These are phyloP conservation scores for Agelastica alni DNA, from an alignment of 2,888 invertebrate species.

Conservation along the genomic window DNA sequence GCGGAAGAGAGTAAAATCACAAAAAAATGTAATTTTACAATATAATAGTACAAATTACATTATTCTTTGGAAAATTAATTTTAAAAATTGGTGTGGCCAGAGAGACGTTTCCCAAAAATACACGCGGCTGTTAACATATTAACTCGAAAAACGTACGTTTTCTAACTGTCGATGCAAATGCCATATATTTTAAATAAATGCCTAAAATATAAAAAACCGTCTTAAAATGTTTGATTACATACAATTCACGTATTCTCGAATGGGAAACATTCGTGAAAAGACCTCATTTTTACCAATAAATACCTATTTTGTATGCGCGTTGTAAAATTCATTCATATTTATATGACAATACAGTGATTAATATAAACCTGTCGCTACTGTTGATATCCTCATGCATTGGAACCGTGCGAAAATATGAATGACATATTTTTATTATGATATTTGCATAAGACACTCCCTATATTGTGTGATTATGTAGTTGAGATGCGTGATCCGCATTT, in stretches of 20 bases:
- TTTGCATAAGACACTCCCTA: conserved; percentile 44
- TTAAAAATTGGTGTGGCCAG: too few species aligned
- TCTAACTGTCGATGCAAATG: too few species aligned
- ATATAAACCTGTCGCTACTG: conserved; percentile 41
- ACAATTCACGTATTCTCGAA: conserved; percentile 1
- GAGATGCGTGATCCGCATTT: conserved; percentile 33
- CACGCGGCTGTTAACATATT: too few species aligned
- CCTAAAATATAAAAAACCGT: too few species aligned
- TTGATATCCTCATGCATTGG: conserved; percentile 39
- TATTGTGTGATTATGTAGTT: conserved; percentile 42
- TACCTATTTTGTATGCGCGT: conserved; percentile 34
- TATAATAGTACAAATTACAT: too few species aligned
- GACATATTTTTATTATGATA: conserved; percentile 47
- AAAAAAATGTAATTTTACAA: too few species aligned
- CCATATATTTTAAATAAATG: too few species aligned
- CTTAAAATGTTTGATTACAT: not conserved
- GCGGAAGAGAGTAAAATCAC: too few species aligned
- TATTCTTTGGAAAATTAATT: too few species aligned
- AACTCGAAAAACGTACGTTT: too few species aligned
- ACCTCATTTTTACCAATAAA: conserved; percentile 28
- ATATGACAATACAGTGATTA: conserved; percentile 41
- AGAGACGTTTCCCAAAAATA: too few species aligned
- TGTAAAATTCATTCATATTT: conserved; percentile 43
- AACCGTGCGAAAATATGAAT: conserved; percentile 50
- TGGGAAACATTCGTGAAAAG: conserved; percentile 6